Conservation (phyloP, 1,140 invertebrate genomes). For the Zaprionus lachaisei region DNA sequence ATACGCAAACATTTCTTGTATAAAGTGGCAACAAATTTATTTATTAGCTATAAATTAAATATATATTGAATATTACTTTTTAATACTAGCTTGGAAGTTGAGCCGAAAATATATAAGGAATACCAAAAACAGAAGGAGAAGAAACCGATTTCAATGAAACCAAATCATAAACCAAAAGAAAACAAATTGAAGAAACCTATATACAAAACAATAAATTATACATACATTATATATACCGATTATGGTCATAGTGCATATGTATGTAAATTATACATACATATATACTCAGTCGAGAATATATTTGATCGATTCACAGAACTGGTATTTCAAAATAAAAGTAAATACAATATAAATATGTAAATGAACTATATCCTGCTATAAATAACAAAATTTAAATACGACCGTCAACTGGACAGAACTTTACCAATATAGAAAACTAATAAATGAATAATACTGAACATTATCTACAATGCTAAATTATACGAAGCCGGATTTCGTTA, state of each 20-base stretch:
- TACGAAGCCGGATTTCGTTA: neutral
- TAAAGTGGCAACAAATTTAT: constrained; percentile 73
- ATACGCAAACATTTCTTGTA: constrained; percentile 70
- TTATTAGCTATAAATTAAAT: constrained; percentile 76
- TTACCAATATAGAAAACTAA: constrained; percentile 43
- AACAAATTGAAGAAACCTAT: constrained; percentile 25
- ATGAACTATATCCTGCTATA: constrained; percentile 63
- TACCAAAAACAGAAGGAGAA: constrained; percentile 45
- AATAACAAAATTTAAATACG: constrained; percentile 80
- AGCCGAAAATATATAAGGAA: constrained; percentile 52
- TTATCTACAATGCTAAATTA: constrained; percentile 31
- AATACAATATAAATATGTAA: constrained; percentile 56
- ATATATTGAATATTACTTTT: constrained; percentile 74
- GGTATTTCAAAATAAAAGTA: constrained; percentile 60
- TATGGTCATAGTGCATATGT: constrained; percentile 32
- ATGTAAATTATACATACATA: constrained; percentile 44
- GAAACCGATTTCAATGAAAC: constrained; percentile 15
- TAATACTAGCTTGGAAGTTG: constrained; percentile 71
- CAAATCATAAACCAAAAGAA: constrained; percentile 27
- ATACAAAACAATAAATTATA: constrained; percentile 40
- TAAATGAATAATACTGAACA: constrained; percentile 33
- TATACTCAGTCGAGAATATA: constrained; percentile 50
- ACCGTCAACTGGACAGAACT: constrained; percentile 47
- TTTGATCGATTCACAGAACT: constrained; percentile 78
- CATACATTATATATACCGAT: constrained; percentile 26